These are phyloP conservation scores for Psittacula derbiana DNA, from an alignment of 2,797 vertebrate genomes.

Conservation along the genomic window DNA sequence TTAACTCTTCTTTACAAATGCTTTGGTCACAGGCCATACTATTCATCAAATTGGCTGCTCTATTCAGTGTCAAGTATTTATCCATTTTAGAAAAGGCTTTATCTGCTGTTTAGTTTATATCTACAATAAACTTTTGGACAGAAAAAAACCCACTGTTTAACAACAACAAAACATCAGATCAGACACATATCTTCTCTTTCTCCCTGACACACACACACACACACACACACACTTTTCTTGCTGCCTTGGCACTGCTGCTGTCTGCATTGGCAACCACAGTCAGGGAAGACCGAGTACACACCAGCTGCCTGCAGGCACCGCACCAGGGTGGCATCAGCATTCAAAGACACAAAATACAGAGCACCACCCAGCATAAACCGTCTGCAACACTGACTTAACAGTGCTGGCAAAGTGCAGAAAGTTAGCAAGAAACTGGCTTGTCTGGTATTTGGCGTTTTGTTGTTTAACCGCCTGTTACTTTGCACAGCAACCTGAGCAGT, in stretches of 20 bases:
- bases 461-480: neutral
- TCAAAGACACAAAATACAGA: neutral
- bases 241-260: neutral
- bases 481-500: neutral
- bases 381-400: neutral
- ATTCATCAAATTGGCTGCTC: neutral
- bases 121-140: neutral
- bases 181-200: neutral
- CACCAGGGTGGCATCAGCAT: neutral
- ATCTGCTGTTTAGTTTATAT: neutral
- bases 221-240: fast-evolving
- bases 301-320: neutral
- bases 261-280: neutral
- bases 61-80: neutral
- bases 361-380: neutral
- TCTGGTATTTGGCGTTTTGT: neutral
- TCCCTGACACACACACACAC: fast-evolving
- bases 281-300: neutral
- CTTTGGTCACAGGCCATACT: neutral
- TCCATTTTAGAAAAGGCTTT: neutral
- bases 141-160: neutral
- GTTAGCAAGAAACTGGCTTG: neutral
- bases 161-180: neutral
- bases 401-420: neutral
- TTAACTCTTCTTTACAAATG: neutral